Evolutionary conservation across 2,888 invertebrate genomes (phyloP), one percentile per base, ranked within the genome.

Genomic region (Pyralis farinalis): DNA sequence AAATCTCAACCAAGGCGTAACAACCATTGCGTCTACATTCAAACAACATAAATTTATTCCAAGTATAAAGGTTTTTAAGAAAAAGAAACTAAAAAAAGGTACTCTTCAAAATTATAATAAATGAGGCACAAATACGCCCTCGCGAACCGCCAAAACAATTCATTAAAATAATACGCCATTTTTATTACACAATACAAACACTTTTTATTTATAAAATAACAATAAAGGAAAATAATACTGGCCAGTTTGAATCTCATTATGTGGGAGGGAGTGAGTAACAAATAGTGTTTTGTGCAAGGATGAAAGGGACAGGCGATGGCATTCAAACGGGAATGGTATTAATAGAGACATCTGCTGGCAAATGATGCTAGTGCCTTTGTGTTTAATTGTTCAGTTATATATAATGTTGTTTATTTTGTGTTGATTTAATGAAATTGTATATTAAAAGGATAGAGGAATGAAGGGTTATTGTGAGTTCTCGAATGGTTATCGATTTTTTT

Each of bases 191-290:
- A 63, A 66, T 68, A 70, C 63, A 71, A 16, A 16, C 16, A 55
- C 55, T 59, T 56, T 58, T 49, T 45, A 44, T 53, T 50, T 51
- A 46, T 49, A 35, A 38, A 50, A 48, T 44, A 42, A 50, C 46
- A 49, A 50, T 53, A 43, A 52, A 53, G 60, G 58, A 63, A 71
- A 58, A 54, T 62, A 70, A 68, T 69, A 77, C 78, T 80, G 75
- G 76, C 75, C 76, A 80, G 83, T 80, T 79, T 76, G 69, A 77
- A 77, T 79, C 58, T 75, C 65, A 71, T 77, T 71, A 69, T 68
- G 59, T 47, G 54, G 34, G 62, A 50, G 57, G 32, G 66, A 74
- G 51, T 35, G 68, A 53, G 74, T 73, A 39, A 48, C 53, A 49
- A 43, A 58, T 55, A 71, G 34, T 41, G 43, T 62, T 61, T 56